phyloP scores from a whole-genome alignment of 2,888 invertebrate species.

The Acronicta psi region DNA sequence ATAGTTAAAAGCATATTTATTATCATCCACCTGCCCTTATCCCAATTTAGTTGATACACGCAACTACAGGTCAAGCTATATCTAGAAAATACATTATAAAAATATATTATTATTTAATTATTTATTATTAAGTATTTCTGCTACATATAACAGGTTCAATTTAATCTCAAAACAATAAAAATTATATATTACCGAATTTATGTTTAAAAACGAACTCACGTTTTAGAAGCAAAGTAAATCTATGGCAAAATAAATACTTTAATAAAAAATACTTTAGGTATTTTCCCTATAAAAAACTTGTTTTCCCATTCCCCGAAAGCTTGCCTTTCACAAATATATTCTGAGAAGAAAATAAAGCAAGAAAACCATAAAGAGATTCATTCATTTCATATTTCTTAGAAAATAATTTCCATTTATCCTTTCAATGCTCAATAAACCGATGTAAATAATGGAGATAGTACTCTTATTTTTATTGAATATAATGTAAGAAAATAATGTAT shows the following conservation, averaged over 20 bases:
- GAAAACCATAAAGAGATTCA: slow-evolving; percentile 1
- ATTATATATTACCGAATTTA: no score
- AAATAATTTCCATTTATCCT: slow-evolving; percentile 22
- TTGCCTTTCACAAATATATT: neutral
- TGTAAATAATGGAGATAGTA: slow-evolving; percentile 22
- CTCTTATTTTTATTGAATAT: slow-evolving; percentile 15
- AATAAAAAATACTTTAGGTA: neutral
- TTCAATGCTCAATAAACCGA: slow-evolving; percentile 19
- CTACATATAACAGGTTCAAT: no score
- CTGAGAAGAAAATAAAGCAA: neutral
- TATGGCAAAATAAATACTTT: neutral
- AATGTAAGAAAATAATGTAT: slow-evolving; percentile 12
- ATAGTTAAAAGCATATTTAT: no score
- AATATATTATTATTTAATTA: no score
- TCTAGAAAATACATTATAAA: no score
- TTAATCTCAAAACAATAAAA: no score
- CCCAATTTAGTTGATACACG: no score
- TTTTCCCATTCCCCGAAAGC: neutral
- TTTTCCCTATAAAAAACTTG: neutral
- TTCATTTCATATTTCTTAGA: slow-evolving; percentile 5
- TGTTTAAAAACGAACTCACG: no score
- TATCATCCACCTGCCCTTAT: no score
- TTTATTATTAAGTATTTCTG: no score
- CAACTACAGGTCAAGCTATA: no score
- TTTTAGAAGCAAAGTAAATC: no score